phyloP scores from a whole-genome alignment of 2,113 vertebrate species.

The Sus scrofa region T2T-Sscrofa CM000819.6:112979001-112979500 shows the following conservation, averaged over 20 bases:
- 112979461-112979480: constrained; percentile 6
- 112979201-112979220: constrained; percentile 75
- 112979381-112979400: background rate
- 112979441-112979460: background rate
- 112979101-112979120: constrained; percentile 37
- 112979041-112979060: constrained; percentile 69
- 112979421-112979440: background rate
- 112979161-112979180: background rate
- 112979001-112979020: background rate
- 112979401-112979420: background rate
- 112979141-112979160: background rate
- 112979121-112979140: constrained; percentile 33
- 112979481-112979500: background rate
- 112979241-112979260: constrained; percentile 97
- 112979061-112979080: constrained; percentile 43
- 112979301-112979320: constrained; percentile 10
- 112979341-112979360: background rate
- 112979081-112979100: constrained; percentile 52
- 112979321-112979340: background rate
- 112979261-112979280: constrained; percentile 92
- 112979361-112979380: background rate
- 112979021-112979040: constrained; percentile 19
- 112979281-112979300: background rate
- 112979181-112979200: background rate
- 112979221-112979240: constrained; percentile 96